phyloP scores from a whole-genome alignment of 2,113 vertebrate species.

The Misgurnus mizolepis region DNA sequence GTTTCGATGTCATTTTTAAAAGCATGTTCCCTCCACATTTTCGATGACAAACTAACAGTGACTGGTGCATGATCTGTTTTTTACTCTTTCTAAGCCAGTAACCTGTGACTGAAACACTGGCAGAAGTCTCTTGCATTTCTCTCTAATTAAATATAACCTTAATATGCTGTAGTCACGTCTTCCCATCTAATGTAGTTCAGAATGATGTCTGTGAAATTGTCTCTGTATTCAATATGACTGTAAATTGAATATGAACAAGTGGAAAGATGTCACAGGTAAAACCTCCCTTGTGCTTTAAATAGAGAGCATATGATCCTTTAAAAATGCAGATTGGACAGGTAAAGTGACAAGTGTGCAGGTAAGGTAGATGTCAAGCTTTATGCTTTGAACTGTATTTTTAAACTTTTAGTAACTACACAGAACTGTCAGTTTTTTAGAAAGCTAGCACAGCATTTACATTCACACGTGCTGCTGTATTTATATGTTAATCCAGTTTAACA shows the following conservation, averaged over 20 bases:
- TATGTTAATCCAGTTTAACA: not conserved
- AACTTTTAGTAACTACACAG: not conserved
- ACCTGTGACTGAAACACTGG: slow-evolving; percentile 21
- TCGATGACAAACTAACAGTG: slow-evolving; percentile 63
- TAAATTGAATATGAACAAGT: not conserved
- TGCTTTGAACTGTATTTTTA: not conserved
- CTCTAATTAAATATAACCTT: slow-evolving; percentile 24
- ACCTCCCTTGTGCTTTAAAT: not conserved
- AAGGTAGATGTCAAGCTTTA: slow-evolving; percentile 51
- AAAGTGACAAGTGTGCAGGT: slow-evolving; percentile 50
- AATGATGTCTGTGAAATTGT: slow-evolving; percentile 14
- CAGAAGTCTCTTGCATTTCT: not conserved
- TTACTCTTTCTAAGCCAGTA: slow-evolving; percentile 40
- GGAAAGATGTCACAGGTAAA: not conserved
- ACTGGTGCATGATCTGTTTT: slow-evolving; percentile 65
- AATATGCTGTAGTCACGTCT: not conserved
- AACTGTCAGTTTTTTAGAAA: not conserved
- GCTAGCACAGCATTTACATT: not conserved
- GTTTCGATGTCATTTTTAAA: slow-evolving; percentile 48
- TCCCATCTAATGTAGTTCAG: slow-evolving; percentile 8
- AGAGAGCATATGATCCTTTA: not conserved
- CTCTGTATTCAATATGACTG: slow-evolving; percentile 35
- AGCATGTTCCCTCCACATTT: slow-evolving; percentile 59
- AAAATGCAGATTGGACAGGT: not conserved
- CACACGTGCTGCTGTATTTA: not conserved